These are phyloP conservation scores for Palythoa heliodiscus DNA, from an alignment of 92 coral and sea anemone genomes.

Conservation along the genomic window DNA sequence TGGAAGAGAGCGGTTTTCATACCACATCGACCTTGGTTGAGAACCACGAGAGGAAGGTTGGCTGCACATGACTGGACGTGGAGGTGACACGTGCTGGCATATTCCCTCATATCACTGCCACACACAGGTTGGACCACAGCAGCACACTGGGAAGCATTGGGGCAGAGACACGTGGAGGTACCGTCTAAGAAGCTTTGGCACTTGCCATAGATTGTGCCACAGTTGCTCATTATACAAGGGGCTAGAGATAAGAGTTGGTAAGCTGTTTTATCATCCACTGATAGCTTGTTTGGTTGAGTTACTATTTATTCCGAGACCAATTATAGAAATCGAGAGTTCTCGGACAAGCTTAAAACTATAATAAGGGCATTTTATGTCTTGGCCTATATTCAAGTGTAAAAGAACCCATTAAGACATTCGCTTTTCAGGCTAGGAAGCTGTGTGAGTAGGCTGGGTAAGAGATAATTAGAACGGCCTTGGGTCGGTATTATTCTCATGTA, in stretches of 20 bases:
- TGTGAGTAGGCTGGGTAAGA: no score
- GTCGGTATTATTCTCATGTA: no score
- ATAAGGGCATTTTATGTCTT: no score
- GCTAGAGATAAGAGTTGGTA: constrained; percentile 38
- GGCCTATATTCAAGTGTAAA: no score
- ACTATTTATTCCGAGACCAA: not conserved
- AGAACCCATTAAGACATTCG: no score
- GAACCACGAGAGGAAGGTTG: constrained; percentile 57
- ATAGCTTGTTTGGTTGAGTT: not conserved
- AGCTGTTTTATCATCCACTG: not conserved
- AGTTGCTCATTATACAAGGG: constrained; percentile 67
- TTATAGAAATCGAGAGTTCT: not conserved
- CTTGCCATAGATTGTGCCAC: constrained; percentile 68
- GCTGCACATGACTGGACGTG: constrained; percentile 66
- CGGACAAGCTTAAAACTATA: no score
- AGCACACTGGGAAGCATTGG: constrained; percentile 62
- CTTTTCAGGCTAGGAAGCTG: no score
- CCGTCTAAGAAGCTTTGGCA: constrained; percentile 69
- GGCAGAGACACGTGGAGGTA: constrained; percentile 83
- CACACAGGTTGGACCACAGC: constrained; percentile 63
- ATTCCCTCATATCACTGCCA: constrained; percentile 72
- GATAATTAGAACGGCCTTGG: no score
- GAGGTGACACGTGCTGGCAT: constrained; percentile 81
- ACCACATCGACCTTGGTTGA: constrained; percentile 87
- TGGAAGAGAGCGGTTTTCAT: constrained; percentile 22